Evolutionary conservation across 2,113 vertebrate species (phyloP).

Genomic region (Dicrurus megarhynchus): DNA sequence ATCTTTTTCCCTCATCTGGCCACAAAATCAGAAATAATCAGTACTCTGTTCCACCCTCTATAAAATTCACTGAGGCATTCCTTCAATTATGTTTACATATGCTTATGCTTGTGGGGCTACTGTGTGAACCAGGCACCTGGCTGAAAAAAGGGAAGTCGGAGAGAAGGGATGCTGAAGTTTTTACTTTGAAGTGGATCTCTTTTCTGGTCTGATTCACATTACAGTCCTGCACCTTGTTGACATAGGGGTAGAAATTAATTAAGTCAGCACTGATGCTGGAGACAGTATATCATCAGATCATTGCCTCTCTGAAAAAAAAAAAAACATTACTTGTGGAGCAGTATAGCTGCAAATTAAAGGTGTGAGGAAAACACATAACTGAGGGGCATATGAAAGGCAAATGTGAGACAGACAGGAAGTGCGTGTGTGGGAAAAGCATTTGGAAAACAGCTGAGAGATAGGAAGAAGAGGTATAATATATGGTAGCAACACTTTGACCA

Average conservation of each 20-base stretch:
- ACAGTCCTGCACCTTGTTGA: background rate
- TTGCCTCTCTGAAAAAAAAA: conserved; percentile 7
- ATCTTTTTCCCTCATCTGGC: background rate
- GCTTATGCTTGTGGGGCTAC: background rate
- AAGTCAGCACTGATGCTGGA: background rate
- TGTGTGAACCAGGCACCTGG: background rate
- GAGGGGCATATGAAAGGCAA: conserved; percentile 34
- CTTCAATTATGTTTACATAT: background rate
- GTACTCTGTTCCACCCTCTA: background rate
- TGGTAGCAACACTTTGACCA: background rate
- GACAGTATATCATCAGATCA: conserved; percentile 29
- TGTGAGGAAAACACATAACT: background rate
- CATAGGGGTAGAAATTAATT: conserved; percentile 27
- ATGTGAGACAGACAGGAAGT: background rate
- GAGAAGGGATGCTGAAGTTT: background rate
- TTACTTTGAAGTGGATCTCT: background rate
- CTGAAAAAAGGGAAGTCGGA: background rate
- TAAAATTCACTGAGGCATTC: background rate
- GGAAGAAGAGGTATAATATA: background rate
- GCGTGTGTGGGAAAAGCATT: background rate
- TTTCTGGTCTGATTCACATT: background rate
- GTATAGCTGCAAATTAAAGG: conserved; percentile 23
- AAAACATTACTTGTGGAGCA: conserved; percentile 32
- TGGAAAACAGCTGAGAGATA: background rate
- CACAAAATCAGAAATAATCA: background rate